Base-by-base conservation (phyloP, 2,113 vertebrate species). In the Nycticryphes semicollaris region DNA sequence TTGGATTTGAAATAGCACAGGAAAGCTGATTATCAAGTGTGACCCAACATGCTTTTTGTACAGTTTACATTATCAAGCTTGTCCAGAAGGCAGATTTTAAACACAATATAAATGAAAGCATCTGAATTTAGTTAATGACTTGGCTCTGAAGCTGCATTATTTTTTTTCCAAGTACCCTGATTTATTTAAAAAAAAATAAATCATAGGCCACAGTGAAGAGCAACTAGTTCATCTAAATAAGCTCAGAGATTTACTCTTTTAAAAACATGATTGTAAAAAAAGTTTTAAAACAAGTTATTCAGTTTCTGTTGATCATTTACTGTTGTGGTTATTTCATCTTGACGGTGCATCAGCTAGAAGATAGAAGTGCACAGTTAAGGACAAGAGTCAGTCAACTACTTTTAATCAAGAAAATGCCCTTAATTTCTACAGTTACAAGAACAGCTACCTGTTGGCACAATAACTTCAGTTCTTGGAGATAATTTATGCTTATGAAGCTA, bases 121-220 rank as follows among this genome's bases (percentile, higher is more conserved):
- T 94, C 91, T 95, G 91, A 94, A 85, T 76, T 76, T 45, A 89
- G 74, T 87, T 90, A 91, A 82, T 47, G 28, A 66, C 59, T 76
- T 90, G 90, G 78, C 73, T 87, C 54, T 91, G 57, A 76, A 2
- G 8, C 70, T 37, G 22, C 31, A 69, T 24, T 70, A 74, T n/a
- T 5, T 89, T 87, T 64, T 62, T 75, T 39, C 56, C 72, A 66
- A 93, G 62, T 25, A 93, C 12, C 9, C 33, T 66, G n/a, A 68
- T 73, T 87, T 1, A 67, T 84, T 88, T 8, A 31, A 68, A 67
- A n/a, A 84, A 28, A 75, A 41, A 13, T 3, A 11, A 75, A 45
- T 31, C 33, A 35, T 7, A 84, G 67, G 45, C 70, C 31, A 89
- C 4, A 83, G n/a, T 0, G 0, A 48, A 91, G 56, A 89, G 15